Evolutionary conservation across 2,888 invertebrate species (phyloP).

Genomic region (Cephus spinipes): DNA sequence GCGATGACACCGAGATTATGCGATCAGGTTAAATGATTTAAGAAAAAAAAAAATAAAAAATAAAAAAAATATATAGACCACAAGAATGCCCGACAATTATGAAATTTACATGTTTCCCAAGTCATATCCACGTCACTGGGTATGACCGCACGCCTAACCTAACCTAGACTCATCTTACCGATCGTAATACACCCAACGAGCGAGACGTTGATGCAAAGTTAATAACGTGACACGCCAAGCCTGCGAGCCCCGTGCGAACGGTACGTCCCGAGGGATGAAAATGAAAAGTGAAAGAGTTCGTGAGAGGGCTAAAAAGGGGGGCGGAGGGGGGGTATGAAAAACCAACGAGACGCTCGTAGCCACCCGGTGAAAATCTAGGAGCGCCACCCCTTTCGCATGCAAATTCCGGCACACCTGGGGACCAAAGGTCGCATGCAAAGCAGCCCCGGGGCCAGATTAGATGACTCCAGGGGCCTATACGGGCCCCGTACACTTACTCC

Average conservation of each 20-base stretch:
- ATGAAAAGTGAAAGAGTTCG: conserved; percentile 27
- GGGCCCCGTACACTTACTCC: not conserved
- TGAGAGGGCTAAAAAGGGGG: conserved; percentile 14
- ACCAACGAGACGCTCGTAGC: conserved; percentile 23
- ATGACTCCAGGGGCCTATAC: conserved; percentile 23
- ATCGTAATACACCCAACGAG: not conserved
- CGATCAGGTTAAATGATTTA: conserved; percentile 44
- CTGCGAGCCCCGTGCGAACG: conserved; percentile 36
- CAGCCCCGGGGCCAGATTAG: conserved; percentile 53
- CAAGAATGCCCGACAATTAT: not conserved
- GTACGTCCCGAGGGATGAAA: conserved; percentile 17
- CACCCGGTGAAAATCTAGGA: conserved; percentile 35
- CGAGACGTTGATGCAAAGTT: conserved; percentile 43
- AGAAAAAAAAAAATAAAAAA: not conserved
- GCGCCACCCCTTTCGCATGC: conserved; percentile 64
- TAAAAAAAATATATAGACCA: not conserved
- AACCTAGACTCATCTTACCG: not conserved
- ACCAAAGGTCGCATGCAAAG: conserved; percentile 63
- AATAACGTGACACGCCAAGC: conserved; percentile 60
- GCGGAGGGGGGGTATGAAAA: conserved; percentile 33
- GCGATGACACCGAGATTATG: conserved; percentile 45
- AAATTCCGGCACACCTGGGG: conserved; percentile 65
- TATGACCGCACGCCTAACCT: not conserved
- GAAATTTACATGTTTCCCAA: too few relatives aligned
- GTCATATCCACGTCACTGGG: not conserved